Percentiles rank a stretch among this genome's conserved stretches.
Evolutionary conservation across 2,113 vertebrate species (phyloP).

Genomic region (Cricetomys ansorgei): DNA sequence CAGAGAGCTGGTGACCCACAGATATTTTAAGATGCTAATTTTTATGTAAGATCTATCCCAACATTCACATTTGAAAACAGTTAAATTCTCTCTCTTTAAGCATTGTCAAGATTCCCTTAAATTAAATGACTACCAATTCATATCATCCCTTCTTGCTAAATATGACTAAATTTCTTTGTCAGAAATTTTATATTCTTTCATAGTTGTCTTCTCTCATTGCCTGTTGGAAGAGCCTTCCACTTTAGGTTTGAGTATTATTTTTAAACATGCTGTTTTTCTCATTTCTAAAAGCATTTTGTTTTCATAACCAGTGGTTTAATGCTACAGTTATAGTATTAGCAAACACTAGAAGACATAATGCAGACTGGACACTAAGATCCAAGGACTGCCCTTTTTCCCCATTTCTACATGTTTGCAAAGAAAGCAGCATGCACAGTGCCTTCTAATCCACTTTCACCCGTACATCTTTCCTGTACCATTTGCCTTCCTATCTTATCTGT

Average conservation of each 20-base stretch:
- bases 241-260: constrained; percentile 20
- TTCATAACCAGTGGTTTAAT: neutral
- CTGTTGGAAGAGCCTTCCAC: neutral
- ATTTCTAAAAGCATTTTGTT: constrained; percentile 5
- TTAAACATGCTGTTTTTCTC: neutral
- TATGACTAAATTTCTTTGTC: constrained; percentile 26
- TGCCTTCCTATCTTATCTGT: constrained; percentile 46
- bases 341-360: neutral
- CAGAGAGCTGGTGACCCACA: too few species aligned
- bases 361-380: neutral
- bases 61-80: neutral
- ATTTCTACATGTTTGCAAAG: neutral
- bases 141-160: neutral
- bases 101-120: neutral
- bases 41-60: neutral
- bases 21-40: constrained; percentile 29
- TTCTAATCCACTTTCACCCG: neutral
- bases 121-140: neutral
- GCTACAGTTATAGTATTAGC: neutral
- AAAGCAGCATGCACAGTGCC: neutral
- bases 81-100: neutral
- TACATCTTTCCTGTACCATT: constrained; percentile 5
- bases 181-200: neutral
- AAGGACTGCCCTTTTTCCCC: neutral
- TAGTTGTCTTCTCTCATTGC: neutral